Evolutionary conservation across 2,888 invertebrate genomes (phyloP).

Genomic region (Cylindroiulus punctatus): DNA sequence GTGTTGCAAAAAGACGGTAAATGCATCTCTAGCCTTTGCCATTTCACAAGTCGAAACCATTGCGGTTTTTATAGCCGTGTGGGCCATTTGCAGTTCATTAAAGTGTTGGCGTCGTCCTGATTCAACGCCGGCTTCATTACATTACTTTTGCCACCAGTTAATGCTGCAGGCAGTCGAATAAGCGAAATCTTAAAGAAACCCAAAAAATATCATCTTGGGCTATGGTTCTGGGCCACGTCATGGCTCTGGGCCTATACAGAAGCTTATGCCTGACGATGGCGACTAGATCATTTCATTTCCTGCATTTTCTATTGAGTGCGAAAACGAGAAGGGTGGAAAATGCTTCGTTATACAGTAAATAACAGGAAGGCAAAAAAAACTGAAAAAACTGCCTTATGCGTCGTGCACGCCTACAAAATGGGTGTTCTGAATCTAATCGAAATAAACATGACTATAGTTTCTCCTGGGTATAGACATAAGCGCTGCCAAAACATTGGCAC

Average conservation of each 20-base stretch:
- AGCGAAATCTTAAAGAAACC: constrained; percentile 10
- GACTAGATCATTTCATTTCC: constrained; percentile 18
- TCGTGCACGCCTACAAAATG: background rate
- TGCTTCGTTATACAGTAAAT: background rate
- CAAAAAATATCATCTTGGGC: background rate
- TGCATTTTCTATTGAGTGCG: background rate
- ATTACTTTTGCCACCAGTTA: constrained; percentile 18
- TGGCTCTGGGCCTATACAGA: no score
- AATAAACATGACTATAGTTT: no score
- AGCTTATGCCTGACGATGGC: constrained; percentile 18
- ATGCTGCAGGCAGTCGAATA: background rate
- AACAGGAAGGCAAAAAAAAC: background rate
- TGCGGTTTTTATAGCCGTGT: constrained; percentile 47
- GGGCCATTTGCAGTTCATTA: constrained; percentile 45
- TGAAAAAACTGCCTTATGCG: background rate
- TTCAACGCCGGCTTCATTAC: constrained; percentile 20
- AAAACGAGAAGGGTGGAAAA: background rate
- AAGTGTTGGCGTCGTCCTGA: constrained; percentile 21
- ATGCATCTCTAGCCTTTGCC: constrained; percentile 30
- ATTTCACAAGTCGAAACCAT: constrained; percentile 46
- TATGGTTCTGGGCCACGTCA: background rate
- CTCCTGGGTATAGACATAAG: no score
- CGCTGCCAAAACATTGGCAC: no score
- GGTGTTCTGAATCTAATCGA: no score
- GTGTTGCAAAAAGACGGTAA: background rate